Percentiles rank a stretch among this genome's conserved stretches.
These are phyloP conservation scores for Heterochromis multidens DNA, from an alignment of 2,113 vertebrate species.

Conservation along the genomic window DNA sequence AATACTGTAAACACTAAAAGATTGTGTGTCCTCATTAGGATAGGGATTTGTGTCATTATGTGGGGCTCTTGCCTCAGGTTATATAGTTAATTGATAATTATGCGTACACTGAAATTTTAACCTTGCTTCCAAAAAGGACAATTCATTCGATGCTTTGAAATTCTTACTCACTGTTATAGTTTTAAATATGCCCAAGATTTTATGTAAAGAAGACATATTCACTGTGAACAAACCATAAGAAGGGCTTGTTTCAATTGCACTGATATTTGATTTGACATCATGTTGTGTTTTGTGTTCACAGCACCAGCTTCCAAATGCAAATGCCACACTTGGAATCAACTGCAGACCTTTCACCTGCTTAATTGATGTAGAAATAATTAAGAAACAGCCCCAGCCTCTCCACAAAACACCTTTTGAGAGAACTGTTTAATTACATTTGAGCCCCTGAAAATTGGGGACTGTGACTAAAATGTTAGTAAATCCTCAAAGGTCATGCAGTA, in stretches of 20 bases:
- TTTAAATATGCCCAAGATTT: too few species aligned
- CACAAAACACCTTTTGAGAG: background rate
- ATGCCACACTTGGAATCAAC: background rate
- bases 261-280: background rate
- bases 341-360: background rate
- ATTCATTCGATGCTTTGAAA: too few species aligned
- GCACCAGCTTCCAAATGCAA: background rate
- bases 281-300: background rate
- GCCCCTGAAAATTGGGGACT: background rate
- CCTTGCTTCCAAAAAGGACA: too few species aligned
- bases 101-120: too few species aligned
- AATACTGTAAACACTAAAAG: too few species aligned
- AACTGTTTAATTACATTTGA: background rate
- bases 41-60: too few species aligned
- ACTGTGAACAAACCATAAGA: background rate
- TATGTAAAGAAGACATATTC: background rate
- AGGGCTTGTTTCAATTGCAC: background rate
- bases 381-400: background rate
- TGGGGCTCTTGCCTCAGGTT: too few species aligned
- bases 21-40: too few species aligned
- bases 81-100: too few species aligned
- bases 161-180: too few species aligned
- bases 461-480: background rate
- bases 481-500: background rate
- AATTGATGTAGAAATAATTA: background rate